phyloP scores from a whole-genome alignment of 1,140 invertebrate species.

The Cherax quadricarinatus region DNA sequence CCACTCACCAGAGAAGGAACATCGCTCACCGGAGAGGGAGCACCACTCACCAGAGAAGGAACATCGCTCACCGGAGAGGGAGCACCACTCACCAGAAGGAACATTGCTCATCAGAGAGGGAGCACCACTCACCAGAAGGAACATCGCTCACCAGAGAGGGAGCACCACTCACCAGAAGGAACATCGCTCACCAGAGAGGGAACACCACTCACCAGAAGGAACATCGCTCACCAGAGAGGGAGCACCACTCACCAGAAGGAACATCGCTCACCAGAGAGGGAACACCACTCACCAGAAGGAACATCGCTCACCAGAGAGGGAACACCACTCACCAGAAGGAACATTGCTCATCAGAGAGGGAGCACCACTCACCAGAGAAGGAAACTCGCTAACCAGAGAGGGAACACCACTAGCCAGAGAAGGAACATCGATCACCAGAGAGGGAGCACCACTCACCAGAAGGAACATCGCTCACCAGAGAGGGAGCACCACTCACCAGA shows the following conservation, averaged over 20 bases:
- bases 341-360: background rate
- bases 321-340: background rate
- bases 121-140: conserved; percentile 13
- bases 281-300: conserved; percentile 16
- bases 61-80: conserved; percentile 5
- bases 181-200: background rate
- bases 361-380: conserved; percentile 14
- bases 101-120: no score
- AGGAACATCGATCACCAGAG: no score
- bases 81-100: no score
- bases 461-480: background rate
- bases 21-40: conserved; percentile 14
- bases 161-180: conserved; percentile 13
- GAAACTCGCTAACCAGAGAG: background rate
- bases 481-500: conserved; percentile 6
- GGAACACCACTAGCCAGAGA: background rate
- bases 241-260: conserved; percentile 13
- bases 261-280: background rate
- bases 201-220: conserved; percentile 16
- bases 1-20: background rate
- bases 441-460: no score
- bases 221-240: background rate
- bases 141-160: background rate
- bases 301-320: background rate
- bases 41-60: background rate